Percentiles rank a stretch among this genome's conserved stretches.
Conservation (phyloP, 2,888 invertebrate species). For the Phytoseiulus persimilis region DNA sequence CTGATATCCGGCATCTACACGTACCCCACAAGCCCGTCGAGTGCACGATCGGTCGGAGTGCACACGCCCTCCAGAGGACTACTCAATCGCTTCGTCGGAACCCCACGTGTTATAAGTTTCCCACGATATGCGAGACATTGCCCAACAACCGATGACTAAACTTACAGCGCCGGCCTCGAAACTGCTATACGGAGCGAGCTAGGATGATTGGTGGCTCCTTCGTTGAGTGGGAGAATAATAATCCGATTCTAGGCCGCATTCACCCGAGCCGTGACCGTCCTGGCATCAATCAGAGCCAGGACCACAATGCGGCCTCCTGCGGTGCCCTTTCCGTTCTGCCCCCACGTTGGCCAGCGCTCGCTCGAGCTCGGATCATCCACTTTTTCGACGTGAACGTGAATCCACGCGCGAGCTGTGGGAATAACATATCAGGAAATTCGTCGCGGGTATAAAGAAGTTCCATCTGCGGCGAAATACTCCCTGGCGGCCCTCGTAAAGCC, state of each 20-base stretch:
- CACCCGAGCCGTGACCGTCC: too few relatives aligned
- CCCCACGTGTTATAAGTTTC: background rate
- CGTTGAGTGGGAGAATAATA: too few relatives aligned
- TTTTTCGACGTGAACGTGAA: too few relatives aligned
- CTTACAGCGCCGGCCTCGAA: background rate
- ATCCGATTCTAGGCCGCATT: too few relatives aligned
- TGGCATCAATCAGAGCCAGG: too few relatives aligned
- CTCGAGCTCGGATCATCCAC: too few relatives aligned
- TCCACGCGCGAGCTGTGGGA: background rate
- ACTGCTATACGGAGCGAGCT: background rate
- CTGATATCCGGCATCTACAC: background rate
- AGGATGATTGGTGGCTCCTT: too few relatives aligned
- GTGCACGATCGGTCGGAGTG: background rate
- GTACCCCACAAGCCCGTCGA: background rate
- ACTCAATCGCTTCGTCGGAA: background rate
- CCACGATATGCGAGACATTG: background rate
- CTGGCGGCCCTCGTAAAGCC: background rate
- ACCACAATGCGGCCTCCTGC: too few relatives aligned
- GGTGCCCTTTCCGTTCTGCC: too few relatives aligned
- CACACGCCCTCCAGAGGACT: background rate
- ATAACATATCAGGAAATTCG: background rate
- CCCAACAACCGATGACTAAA: background rate
- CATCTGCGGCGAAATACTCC: background rate
- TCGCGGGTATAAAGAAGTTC: background rate
- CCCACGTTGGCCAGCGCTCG: too few relatives aligned